These are phyloP conservation scores for Heterochromis multidens DNA, from an alignment of 2,113 vertebrate species.

Conservation along the genomic window DNA sequence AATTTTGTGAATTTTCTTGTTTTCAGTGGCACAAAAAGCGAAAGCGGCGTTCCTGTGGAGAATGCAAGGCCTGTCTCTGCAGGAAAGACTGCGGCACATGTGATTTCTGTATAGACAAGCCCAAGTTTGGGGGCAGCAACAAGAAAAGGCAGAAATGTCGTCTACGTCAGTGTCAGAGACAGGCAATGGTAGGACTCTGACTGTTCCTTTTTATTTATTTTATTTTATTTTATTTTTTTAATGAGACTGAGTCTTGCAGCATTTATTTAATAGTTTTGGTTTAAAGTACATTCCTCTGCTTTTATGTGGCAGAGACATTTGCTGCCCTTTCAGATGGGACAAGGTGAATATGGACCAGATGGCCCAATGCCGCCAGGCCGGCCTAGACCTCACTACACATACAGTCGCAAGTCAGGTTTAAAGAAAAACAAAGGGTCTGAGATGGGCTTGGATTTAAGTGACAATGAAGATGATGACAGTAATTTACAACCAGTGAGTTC, in stretches of 20 bases:
- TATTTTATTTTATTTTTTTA: neutral
- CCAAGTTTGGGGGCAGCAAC: constrained; percentile 89
- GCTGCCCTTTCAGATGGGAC: constrained; percentile 69
- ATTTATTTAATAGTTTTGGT: neutral
- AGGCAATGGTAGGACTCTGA: constrained; percentile 80
- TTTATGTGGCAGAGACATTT: constrained; percentile 73
- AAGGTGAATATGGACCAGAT: constrained; percentile 36
- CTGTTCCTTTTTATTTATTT: neutral
- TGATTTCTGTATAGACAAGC: constrained; percentile 88
- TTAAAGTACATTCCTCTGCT: constrained; percentile 12
- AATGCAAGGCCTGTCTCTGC: constrained; percentile 82
- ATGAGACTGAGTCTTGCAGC: neutral
- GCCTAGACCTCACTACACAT: constrained; percentile 59
- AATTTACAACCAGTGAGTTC: constrained; percentile 40
- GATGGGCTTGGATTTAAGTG: constrained; percentile 45
- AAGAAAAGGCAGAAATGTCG: constrained; percentile 90
- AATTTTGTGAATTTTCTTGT: neutral
- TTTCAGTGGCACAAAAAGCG: constrained; percentile 69
- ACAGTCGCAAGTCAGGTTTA: constrained; percentile 50
- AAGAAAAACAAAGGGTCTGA: constrained; percentile 24
- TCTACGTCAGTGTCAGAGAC: constrained; percentile 83
- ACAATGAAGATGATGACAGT: constrained; percentile 68
- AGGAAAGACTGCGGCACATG: constrained; percentile 85
- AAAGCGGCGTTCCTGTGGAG: constrained; percentile 81
- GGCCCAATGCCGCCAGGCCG: constrained; percentile 36